phyloP scores from a whole-genome alignment of 2,113 vertebrate species.

The Ctenodactylus gundi region DNA sequence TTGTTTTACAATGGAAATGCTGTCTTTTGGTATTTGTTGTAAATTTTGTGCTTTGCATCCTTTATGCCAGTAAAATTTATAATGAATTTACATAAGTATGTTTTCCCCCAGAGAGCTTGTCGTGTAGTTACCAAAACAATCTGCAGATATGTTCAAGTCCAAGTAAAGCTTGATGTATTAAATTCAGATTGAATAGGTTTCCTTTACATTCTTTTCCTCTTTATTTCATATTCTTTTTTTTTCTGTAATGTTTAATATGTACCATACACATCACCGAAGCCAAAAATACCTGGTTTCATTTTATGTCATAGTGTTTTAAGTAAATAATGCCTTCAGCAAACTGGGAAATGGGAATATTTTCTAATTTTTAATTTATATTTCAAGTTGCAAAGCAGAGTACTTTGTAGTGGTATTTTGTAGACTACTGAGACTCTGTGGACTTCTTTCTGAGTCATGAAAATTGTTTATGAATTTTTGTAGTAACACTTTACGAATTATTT shows the following conservation, averaged over 20 bases:
- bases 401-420: neutral
- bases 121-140: neutral
- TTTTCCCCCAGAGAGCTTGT: neutral
- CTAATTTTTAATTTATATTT: neutral
- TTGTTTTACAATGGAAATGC: neutral
- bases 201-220: neutral
- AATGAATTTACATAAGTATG: neutral
- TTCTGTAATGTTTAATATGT: neutral
- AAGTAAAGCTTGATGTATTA: neutral
- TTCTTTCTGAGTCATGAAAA: neutral
- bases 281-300: neutral
- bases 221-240: neutral
- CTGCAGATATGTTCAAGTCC: neutral
- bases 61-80: neutral
- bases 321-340: conserved; percentile 10
- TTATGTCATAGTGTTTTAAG: neutral
- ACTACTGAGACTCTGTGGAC: neutral
- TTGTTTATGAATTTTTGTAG: neutral
- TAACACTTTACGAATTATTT: neutral
- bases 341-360: neutral
- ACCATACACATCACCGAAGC: neutral
- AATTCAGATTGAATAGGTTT: neutral
- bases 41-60: neutral
- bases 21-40: neutral
- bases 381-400: neutral